Conservation (phyloP, 2,888 invertebrate species). For the Pinctada fucata region DNA sequence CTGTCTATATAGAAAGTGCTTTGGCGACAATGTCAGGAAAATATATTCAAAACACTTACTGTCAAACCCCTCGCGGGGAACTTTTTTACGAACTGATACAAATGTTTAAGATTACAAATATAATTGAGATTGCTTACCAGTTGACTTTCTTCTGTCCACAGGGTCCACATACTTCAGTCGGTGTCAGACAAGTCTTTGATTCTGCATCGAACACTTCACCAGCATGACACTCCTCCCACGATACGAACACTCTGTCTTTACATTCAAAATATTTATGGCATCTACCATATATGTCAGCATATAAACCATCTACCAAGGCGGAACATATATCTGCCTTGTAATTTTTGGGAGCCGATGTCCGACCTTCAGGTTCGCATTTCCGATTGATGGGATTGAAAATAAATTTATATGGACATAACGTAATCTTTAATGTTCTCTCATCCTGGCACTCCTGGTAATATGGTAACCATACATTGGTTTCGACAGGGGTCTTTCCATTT, state of each 20-base stretch:
- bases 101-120: no score
- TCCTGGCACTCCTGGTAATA: constrained; percentile 6
- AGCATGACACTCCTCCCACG: neutral
- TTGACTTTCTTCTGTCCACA: neutral
- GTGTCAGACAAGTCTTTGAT: neutral
- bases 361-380: neutral
- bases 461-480: neutral
- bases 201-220: neutral
- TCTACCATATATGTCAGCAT: neutral
- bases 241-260: neutral
- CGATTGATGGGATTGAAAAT: neutral
- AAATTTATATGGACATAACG: neutral
- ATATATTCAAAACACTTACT: no score
- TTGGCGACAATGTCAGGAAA: neutral
- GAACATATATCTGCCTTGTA: neutral
- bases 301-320: neutral
- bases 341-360: neutral
- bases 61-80: no score
- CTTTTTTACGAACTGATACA: no score
- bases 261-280: constrained; percentile 2
- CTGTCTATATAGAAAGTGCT: no score
- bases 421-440: neutral
- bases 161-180: neutral
- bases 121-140: neutral
- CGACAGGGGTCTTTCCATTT: neutral